Conservation (phyloP, 2,888 invertebrate genomes). For the Drosophila greeni region DNA sequence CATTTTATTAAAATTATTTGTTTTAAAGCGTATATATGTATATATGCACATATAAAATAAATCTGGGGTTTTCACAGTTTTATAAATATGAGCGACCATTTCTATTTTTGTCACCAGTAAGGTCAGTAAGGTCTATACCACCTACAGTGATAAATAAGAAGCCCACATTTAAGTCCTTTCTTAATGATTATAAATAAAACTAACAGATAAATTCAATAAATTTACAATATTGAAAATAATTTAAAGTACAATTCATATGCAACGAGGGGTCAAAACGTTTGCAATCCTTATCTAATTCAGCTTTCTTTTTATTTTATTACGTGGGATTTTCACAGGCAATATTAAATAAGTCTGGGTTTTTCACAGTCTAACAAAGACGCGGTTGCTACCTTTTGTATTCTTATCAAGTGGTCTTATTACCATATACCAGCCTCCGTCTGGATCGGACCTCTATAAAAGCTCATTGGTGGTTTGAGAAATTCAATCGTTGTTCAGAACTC, state of each 20-base stretch:
- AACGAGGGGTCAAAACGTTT: background rate
- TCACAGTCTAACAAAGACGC: background rate
- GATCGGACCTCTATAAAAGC: constrained; percentile 20
- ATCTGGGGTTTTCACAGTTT: background rate
- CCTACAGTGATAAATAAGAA: background rate
- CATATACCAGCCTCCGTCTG: background rate
- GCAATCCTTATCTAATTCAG: background rate
- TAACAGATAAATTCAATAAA: too few relatives aligned
- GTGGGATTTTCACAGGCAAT: background rate
- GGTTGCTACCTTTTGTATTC: background rate
- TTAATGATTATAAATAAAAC: too few relatives aligned
- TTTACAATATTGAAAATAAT: too few relatives aligned
- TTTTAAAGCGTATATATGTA: too few relatives aligned
- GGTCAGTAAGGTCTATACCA: too few relatives aligned
- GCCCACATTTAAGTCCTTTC: background rate
- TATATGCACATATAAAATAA: too few relatives aligned
- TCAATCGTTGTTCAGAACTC: constrained; percentile 6
- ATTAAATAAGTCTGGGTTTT: background rate
- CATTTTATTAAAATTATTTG: too few relatives aligned
- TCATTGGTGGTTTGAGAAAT: background rate
- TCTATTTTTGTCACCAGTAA: background rate
- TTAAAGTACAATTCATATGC: too few relatives aligned
- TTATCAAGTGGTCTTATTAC: background rate
- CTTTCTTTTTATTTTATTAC: background rate
- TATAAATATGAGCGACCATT: background rate